Evolutionary conservation across 2,797 vertebrate species (phyloP).

Genomic region (Ptychobarbus kaznakovi): DNA sequence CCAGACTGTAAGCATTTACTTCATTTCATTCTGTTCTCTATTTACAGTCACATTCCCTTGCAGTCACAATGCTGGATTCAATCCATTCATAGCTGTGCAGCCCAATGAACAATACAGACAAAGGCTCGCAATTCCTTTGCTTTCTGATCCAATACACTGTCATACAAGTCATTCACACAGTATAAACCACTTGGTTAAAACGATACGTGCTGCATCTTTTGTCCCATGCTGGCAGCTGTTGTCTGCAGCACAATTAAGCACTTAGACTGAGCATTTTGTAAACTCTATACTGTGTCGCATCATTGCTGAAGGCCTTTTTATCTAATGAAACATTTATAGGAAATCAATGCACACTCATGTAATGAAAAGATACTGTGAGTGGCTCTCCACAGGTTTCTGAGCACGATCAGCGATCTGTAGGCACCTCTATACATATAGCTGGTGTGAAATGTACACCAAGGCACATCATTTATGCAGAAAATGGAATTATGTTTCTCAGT

Average conservation of each 20-base stretch:
- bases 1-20: constrained; percentile 89
- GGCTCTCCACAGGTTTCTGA: constrained; percentile 54
- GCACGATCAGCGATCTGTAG: constrained; percentile 45
- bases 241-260: constrained; percentile 26
- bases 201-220: neutral
- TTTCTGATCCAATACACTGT: constrained; percentile 9
- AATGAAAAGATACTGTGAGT: constrained; percentile 49
- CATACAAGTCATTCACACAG: constrained; percentile 14
- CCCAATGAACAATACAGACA: constrained; percentile 18
- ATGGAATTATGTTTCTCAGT: constrained; percentile 36
- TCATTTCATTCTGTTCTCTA: neutral
- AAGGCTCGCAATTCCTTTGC: neutral
- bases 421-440: constrained; percentile 39
- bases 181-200: constrained; percentile 6
- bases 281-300: constrained; percentile 42
- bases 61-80: neutral
- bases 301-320: constrained; percentile 37
- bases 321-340: constrained; percentile 59
- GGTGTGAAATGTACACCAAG: constrained; percentile 48
- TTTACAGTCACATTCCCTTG: neutral
- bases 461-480: constrained; percentile 44
- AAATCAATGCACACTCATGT: constrained; percentile 57
- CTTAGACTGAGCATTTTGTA: constrained; percentile 42
- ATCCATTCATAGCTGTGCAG: neutral
- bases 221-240: constrained; percentile 13